Base-by-base conservation (phyloP, 2,888 invertebrate genomes). In the Cephus runcator region DNA sequence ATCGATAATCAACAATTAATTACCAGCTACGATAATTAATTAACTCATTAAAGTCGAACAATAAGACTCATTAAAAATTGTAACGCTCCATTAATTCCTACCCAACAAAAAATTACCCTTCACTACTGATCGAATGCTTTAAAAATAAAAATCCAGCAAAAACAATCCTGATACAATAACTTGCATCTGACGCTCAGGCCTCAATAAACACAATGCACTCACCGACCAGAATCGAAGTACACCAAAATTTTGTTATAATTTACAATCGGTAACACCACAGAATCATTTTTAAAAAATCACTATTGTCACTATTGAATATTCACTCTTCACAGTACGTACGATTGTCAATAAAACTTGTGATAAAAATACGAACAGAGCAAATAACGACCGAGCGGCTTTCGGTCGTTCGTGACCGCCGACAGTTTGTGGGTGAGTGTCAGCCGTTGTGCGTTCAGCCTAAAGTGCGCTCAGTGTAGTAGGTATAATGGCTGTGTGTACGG, bases 381-480 rank as follows among this genome's bases (percentile, higher is more conserved):
- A 56, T 23, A 56, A 56, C 56, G 23, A 23, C 56, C 56, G 56
- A 56, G 56, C 56, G 56, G 23, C 56, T 71, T 71, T 34, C 71
- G 31, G 30, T 71, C 71, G 71, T 71, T 71, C 71, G 71, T 33
- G 71, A 71, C 71, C 79, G 78, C 76, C 80, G 79, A 79, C 80
- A 80, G 82, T 82, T 83, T 79, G 81, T 81, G 78, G 78, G 77
- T 82, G 82, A 83, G 81, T 81, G 79, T 79, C 75, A 76, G 73
- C 78, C 80, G 77, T 79, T 77, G 80, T 81, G 80, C 74, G 80
- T 74, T 73, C 40, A 76, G 80, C 77, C 73, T 76, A 74, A 79
- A 76, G 71, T 71, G 34, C 71, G 71, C 33, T 71, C 71, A 31
- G 15, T 71, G 71, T 71, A 71, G 71, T 71, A 34, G 71, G 71